Percentiles rank a stretch among this genome's conserved stretches.
phyloP scores from a whole-genome alignment of 2,888 invertebrate species.

The Apotomis capreana region DNA sequence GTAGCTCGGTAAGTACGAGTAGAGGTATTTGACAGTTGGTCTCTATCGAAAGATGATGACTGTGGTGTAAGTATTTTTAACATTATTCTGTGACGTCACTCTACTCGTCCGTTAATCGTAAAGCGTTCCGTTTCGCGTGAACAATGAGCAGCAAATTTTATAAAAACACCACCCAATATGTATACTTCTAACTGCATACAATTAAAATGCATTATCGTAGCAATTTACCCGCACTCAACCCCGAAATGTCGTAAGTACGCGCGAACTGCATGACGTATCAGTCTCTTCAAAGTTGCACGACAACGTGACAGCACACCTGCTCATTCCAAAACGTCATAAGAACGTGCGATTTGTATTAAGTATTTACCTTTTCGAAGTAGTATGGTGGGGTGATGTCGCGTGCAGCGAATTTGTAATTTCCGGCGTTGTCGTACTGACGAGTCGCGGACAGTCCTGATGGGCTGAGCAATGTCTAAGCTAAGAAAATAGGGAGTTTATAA shows the following conservation, averaged over 20 bases:
- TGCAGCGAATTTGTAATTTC: constrained; percentile 52
- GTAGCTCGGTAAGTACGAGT: too few relatives aligned
- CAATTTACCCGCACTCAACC: constrained; percentile 25
- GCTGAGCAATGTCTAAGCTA: constrained; percentile 11
- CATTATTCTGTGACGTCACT: too few relatives aligned
- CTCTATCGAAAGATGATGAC: too few relatives aligned
- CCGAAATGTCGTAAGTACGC: too few relatives aligned
- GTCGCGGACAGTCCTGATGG: constrained; percentile 33
- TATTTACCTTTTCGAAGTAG: neutral
- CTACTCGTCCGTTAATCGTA: too few relatives aligned
- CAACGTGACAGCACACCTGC: neutral
- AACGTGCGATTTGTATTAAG: too few relatives aligned
- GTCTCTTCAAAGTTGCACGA: too few relatives aligned
- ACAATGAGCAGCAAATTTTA: neutral
- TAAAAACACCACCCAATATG: neutral
- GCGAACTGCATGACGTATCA: too few relatives aligned
- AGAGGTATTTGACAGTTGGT: too few relatives aligned
- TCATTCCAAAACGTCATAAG: constrained; percentile 9
- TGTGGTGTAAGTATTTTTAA: too few relatives aligned
- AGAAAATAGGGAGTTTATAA: constrained; percentile 7
- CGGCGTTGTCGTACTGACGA: constrained; percentile 53
- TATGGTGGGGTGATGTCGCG: constrained; percentile 46
- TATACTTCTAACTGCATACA: constrained; percentile 10
- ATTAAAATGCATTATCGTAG: constrained; percentile 38
- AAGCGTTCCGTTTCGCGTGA: too few relatives aligned